Evolutionary conservation across 2,113 vertebrate species (phyloP).

Genomic region (Myanophis thanlyinensis): DNA sequence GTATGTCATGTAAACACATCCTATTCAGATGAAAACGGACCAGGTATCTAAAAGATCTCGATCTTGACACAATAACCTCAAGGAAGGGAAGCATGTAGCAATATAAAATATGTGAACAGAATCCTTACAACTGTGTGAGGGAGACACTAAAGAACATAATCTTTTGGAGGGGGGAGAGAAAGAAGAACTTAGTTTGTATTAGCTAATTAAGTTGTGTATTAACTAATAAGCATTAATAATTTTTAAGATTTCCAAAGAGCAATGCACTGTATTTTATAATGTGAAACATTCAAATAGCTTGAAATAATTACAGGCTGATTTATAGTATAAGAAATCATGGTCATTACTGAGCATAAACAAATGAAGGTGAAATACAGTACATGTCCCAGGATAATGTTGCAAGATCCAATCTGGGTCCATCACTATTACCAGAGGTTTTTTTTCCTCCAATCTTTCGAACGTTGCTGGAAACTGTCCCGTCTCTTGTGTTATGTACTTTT

Average conservation of each 20-base stretch:
- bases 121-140: background rate
- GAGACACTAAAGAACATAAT: background rate
- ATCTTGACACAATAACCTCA: background rate
- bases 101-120: background rate
- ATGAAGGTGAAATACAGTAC: background rate
- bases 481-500: background rate
- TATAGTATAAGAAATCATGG: background rate
- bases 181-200: background rate
- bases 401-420: background rate
- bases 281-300: background rate
- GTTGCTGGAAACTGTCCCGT: background rate
- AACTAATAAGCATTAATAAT: background rate
- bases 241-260: background rate
- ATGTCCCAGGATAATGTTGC: background rate
- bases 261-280: background rate
- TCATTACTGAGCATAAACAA: background rate
- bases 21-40: background rate
- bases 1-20: background rate
- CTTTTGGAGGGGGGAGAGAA: background rate
- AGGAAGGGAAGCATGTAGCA: background rate
- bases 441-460: background rate
- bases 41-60: background rate
- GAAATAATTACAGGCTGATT: background rate
- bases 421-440: background rate
- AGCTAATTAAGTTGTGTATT: background rate